A percentile compares a stretch with the other conserved stretches of the same genome.
Evolutionary conservation across 2,888 invertebrate species (phyloP).

Genomic region (Euspilapteryx auroguttella): DNA sequence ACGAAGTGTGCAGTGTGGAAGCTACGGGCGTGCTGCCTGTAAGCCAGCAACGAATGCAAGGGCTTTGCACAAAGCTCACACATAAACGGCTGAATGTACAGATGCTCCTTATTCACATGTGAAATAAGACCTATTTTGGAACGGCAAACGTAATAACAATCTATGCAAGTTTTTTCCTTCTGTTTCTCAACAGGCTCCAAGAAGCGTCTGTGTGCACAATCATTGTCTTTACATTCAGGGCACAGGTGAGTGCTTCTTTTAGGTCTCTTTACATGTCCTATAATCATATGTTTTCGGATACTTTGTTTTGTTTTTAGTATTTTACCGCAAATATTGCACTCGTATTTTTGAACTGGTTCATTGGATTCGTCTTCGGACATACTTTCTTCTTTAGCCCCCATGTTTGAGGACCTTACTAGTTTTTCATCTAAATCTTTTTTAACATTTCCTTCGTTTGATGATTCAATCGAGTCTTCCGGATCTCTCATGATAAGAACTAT

Average conservation of each 20-base stretch:
- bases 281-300: background rate
- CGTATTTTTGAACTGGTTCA: background rate
- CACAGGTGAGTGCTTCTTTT: background rate
- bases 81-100: background rate
- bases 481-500: background rate
- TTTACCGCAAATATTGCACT: background rate
- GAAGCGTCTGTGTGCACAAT: background rate
- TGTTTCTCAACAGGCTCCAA: background rate
- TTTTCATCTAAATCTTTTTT: no score
- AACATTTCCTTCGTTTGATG: no score
- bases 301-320: background rate
- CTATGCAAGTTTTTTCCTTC: no score
- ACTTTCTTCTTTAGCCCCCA: background rate
- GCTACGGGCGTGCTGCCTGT: background rate
- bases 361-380: background rate
- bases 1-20: background rate
- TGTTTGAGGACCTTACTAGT: no score
- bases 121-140: background rate
- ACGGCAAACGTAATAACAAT: background rate
- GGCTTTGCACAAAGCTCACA: background rate
- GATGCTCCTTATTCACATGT: background rate
- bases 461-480: background rate
- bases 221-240: background rate
- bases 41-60: background rate
- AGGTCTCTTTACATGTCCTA: no score